Evolutionary conservation across 2,888 invertebrate species (phyloP), one percentile per base, ranked within the genome.

Genomic region (Theretra japonica): DNA sequence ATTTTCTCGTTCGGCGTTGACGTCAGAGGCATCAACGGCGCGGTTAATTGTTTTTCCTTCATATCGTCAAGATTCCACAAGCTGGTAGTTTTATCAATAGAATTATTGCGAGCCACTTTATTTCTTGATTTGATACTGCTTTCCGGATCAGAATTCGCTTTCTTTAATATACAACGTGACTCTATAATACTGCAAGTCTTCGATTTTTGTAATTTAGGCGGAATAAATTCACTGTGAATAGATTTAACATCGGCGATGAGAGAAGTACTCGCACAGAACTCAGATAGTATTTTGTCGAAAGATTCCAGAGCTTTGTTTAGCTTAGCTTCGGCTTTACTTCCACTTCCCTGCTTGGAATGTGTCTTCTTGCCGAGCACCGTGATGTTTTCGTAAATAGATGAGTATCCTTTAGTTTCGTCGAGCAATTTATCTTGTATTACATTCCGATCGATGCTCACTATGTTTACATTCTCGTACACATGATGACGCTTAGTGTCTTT

Each of bases 161-260:
- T 96, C 83, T 96, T 96, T 70, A 96, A 87, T 78, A 96, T 95
- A 84, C 96, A 96, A 74, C 96, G 95, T 0, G 96, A 96, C 86
- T 96, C 96, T 71, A 96, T 96, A 73, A 96, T 96, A 82, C 96
- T 96, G 85, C 96, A 96, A 78, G 96, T 96, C 84, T 96, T 96
- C 0, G 96, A 96, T 85, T 96, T 96, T 80, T 96, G 95, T 78
- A 96, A 87, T 86, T 95, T 96, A 65, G 96, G 95, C 69, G 95
- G 93, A 79, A 90, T 84, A 75, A 92, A 94, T 78, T 76, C 79
- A 71, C 71, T 80, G 69, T 87, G 89, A 74, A 74, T 81, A 50
- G 75, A 76, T 75, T 86, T 88, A 23, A 86, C 79, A 75, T 87
- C 87, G 6, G 87, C 78, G 65, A 86, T 85, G 50, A 88, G 80